Evolutionary conservation across 53 echinoderm and acorn worm genomes (phyloP).

Genomic region (Glandiceps talaboti): DNA sequence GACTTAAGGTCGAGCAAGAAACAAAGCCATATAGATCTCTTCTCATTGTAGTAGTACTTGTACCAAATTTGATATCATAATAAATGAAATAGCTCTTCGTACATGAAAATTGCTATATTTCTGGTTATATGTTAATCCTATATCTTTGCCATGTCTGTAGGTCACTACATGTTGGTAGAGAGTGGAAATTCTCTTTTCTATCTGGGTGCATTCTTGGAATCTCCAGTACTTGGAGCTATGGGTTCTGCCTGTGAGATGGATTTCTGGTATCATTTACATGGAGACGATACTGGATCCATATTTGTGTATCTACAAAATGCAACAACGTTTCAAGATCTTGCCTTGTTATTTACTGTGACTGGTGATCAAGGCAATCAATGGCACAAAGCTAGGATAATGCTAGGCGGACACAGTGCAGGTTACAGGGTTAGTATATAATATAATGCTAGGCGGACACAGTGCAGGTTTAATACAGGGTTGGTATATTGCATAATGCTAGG

Average conservation of each 20-base stretch:
- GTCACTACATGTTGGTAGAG: neutral
- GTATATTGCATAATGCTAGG: too few species aligned
- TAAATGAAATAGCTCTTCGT: too few species aligned
- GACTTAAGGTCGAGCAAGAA: too few species aligned
- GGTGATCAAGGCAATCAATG: neutral
- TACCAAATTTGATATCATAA: too few species aligned
- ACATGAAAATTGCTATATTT: too few species aligned
- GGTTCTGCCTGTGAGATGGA: conserved; percentile 26
- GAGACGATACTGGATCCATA: conserved; percentile 33
- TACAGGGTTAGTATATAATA: neutral
- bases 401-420: neutral
- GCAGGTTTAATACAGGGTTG: conserved; percentile 9
- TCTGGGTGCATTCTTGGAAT: neutral
- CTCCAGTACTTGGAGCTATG: neutral
- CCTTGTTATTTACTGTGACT: neutral
- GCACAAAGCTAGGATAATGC: neutral
- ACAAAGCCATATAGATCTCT: too few species aligned
- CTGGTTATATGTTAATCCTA: too few species aligned
- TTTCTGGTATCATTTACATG: conserved; percentile 79
- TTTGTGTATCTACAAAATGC: conserved; percentile 9
- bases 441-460: conserved; percentile 52
- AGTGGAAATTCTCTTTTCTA: neutral
- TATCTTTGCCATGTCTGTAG: neutral
- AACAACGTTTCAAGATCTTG: neutral
- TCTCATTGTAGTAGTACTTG: too few species aligned